These are phyloP conservation scores for Rallus crepitans DNA, from an alignment of 2,797 vertebrate species.

Conservation along the genomic window DNA sequence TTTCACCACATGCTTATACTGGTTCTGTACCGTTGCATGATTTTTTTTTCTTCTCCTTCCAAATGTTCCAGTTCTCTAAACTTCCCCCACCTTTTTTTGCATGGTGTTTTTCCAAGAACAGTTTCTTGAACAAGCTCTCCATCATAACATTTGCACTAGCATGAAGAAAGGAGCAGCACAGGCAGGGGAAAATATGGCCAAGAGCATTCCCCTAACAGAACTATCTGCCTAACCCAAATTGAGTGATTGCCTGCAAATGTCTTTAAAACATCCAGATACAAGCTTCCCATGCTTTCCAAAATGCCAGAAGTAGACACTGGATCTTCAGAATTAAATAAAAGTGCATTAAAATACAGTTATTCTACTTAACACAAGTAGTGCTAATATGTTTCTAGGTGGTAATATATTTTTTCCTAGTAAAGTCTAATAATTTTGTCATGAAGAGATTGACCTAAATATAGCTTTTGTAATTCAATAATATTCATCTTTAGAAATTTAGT, in stretches of 20 bases:
- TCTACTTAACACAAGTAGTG: not conserved
- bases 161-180: not conserved
- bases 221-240: not conserved
- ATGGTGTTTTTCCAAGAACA: not conserved
- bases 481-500: slow-evolving; percentile 12
- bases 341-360: not conserved
- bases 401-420: not conserved
- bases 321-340: not conserved
- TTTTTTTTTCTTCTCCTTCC: not conserved
- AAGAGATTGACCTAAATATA: not conserved
- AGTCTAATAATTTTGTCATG: not conserved
- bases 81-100: not conserved
- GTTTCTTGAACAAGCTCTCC: not conserved
- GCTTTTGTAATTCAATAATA: not conserved
- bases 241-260: not conserved
- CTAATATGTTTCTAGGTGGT: not conserved
- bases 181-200: not conserved
- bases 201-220: not conserved
- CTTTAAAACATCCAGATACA: not conserved
- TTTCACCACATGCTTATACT: slow-evolving; percentile 25
- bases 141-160: not conserved
- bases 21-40: not conserved
- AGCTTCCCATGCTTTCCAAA: not conserved
- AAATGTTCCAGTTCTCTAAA: not conserved
- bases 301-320: not conserved